Evolutionary conservation across 92 coral and sea anemone genomes (phyloP).

Genomic region (Zoanthus sansibaricus): DNA sequence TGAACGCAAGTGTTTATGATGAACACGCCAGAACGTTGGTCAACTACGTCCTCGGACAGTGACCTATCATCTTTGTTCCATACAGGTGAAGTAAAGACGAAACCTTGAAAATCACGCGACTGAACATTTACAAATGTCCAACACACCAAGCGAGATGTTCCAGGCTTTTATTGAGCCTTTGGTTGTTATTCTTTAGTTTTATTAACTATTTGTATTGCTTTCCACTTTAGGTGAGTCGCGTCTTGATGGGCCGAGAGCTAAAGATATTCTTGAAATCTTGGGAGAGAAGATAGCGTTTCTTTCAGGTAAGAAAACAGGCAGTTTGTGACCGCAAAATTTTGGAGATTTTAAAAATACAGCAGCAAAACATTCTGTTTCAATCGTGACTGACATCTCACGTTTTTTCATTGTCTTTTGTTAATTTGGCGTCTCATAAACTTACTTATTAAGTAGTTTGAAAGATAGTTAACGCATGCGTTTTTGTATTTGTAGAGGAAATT

Average conservation of each 20-base stretch:
- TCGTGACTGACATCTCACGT: conserved; percentile 33
- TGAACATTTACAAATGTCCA: conserved; percentile 56
- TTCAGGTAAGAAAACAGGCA: conserved; percentile 76
- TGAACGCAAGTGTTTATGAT: conserved; percentile 72
- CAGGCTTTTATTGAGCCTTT: conserved; percentile 38
- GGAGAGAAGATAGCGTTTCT: conserved; percentile 91
- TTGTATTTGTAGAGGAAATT: neutral
- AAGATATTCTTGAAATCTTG: conserved; percentile 84
- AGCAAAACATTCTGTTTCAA: conserved; percentile 14
- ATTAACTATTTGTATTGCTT: conserved; percentile 47
- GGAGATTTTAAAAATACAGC: neutral
- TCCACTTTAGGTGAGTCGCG: conserved; percentile 80
- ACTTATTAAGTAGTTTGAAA: conserved; percentile 19
- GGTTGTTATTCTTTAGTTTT: conserved; percentile 56
- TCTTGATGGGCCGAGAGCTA: conserved; percentile 87
- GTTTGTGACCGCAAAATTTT: conserved; percentile 9
- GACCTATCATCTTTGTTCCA: conserved; percentile 90
- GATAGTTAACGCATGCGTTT: neutral
- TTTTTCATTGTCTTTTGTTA: neutral
- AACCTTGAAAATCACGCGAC: conserved; percentile 37
- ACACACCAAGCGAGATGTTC: conserved; percentile 24
- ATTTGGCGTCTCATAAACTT: neutral
- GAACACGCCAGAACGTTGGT: conserved; percentile 99
- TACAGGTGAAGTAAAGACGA: conserved; percentile 72
- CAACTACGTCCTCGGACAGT: conserved; percentile 99